Base-by-base conservation (phyloP, 2,888 invertebrate genomes). In the Erebia ligea region DNA sequence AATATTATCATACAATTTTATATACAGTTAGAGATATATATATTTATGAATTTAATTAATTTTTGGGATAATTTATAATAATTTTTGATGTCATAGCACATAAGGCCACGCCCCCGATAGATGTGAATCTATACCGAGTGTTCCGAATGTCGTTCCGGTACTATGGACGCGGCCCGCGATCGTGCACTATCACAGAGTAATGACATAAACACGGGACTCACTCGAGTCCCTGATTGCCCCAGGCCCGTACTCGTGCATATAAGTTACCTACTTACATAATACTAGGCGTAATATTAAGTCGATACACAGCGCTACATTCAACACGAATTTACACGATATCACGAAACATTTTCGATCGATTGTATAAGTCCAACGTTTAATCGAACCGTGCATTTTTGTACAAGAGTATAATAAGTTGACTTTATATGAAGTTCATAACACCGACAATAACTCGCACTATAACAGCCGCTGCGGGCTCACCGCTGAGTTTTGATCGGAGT, bases 181-280 rank as follows among this genome's bases (percentile, higher is more conserved):
- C 87, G 91, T 89, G 91, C 91, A 87, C 86, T 93, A 93, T 93
- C 93, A 93, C 93, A 93, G 93, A 92, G 92, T 92, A 91, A 90
- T 90, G 92, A 92, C 92, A 90, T 91, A 86, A 88, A 90, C 87
- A 82, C 85, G 91, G 92, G 88, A 86, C 90, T 84, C 89, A 73
- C 76, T 72, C 84, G 87, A 86, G 87, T 83, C 89, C 92, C 87
- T 86, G 73, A 93, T 92, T 93, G 92, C 92, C 92, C 91, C 93
- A 84, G 90, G 91, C 93, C 92, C 92, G 90, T 90, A 90, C 88
- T 90, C 91, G 84, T 89, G 89, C 85, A 85, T 86, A 88, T 88
- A 91, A 90, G 82, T 91, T 89, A 90, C 86, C 89, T 89, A 90
- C 86, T 88, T 89, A 90, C 80, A 82, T 90, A 89, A 91, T 86